Evolutionary conservation across 2,797 vertebrate species (phyloP).

Genomic region (Erethizon dorsatum): DNA sequence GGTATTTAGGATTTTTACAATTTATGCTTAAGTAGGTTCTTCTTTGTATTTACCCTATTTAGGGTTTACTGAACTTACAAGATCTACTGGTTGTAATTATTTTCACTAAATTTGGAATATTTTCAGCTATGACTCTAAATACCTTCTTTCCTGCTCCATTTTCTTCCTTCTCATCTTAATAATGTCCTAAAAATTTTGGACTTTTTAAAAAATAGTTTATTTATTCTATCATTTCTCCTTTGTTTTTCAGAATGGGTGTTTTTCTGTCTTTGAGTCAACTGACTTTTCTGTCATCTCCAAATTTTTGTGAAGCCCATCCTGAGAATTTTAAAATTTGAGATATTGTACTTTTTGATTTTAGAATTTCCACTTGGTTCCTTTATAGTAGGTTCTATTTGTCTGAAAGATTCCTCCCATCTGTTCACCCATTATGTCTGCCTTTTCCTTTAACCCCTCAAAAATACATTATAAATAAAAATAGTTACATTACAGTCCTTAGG

Average conservation of each 20-base stretch:
- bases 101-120: not conserved
- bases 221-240: not conserved
- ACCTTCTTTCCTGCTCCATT: not conserved
- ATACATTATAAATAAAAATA: not conserved
- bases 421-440: not conserved
- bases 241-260: not conserved
- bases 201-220: not conserved
- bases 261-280: not conserved
- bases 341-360: not conserved
- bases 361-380: not conserved
- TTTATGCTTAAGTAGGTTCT: not conserved
- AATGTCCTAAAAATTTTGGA: not conserved
- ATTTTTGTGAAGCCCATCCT: not conserved
- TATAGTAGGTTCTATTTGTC: not conserved
- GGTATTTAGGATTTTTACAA: not conserved
- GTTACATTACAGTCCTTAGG: not conserved
- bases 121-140: not conserved
- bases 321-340: not conserved
- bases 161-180: not conserved
- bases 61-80: not conserved
- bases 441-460: constrained; percentile 21
- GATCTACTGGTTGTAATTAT: not conserved
- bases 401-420: not conserved
- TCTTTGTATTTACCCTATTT: not conserved
- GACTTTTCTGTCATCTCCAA: not conserved